These are phyloP conservation scores for Pterocles orientalis DNA, from an alignment of 2,113 vertebrate species.

Conservation along the genomic window DNA sequence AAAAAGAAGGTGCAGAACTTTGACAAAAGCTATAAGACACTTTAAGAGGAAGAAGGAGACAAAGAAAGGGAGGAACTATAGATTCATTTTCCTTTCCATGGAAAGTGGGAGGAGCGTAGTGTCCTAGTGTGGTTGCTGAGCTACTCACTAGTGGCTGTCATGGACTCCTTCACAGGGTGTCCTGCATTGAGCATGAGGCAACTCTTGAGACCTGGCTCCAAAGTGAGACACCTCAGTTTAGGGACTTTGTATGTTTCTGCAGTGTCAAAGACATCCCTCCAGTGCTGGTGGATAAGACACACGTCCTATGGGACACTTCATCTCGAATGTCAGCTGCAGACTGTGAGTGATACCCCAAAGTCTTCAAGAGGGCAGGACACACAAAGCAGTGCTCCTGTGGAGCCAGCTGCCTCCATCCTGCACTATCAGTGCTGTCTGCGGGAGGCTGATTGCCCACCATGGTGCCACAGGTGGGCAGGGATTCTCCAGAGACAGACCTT, in stretches of 20 bases:
- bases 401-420: neutral
- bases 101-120: neutral
- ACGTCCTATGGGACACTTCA: neutral
- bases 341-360: neutral
- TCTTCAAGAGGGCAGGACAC: neutral
- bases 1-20: neutral
- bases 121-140: neutral
- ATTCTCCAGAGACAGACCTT: neutral
- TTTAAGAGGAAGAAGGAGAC: neutral
- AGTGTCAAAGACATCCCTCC: neutral
- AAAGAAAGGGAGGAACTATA: neutral
- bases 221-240: neutral
- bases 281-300: neutral
- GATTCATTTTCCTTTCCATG: neutral
- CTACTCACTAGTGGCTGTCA: neutral
- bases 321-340: neutral
- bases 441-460: rapidly evolving
- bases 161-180: neutral
- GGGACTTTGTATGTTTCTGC: neutral
- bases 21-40: neutral
- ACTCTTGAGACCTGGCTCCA: neutral
- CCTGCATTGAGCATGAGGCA: rapidly evolving
- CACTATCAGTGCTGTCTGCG: rapidly evolving
- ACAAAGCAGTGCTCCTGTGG: neutral
- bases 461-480: neutral